Evolutionary conservation across 2,797 vertebrate genomes (phyloP).

Genomic region (Chelon labrosus): DNA sequence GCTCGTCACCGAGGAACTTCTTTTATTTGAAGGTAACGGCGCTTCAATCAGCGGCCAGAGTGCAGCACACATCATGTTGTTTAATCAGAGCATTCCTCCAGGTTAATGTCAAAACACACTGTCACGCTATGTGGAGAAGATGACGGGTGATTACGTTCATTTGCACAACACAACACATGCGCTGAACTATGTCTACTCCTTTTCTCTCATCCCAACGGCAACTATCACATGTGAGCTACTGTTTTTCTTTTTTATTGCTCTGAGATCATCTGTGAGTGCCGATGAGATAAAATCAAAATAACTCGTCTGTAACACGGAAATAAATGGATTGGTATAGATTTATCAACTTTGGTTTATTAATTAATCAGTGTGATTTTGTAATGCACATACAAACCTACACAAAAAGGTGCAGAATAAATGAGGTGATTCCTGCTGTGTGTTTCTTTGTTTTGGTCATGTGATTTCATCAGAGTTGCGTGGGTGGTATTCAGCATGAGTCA

Average conservation of each 20-base stretch:
- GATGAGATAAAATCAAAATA: not conserved
- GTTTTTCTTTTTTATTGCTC: constrained; percentile 15
- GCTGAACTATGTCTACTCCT: constrained; percentile 8
- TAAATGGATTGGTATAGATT: not conserved
- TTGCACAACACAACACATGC: constrained; percentile 19
- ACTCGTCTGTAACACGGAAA: not conserved
- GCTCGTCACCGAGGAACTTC: not conserved
- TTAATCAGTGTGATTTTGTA: not conserved
- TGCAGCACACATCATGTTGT: constrained; percentile 14
- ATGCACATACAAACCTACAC: constrained; percentile 21
- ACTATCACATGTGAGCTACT: not conserved
- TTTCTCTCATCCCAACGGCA: constrained; percentile 20
- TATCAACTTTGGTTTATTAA: not conserved
- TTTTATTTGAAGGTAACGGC: constrained; percentile 18
- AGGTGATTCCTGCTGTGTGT: constrained; percentile 26
- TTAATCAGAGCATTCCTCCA: constrained; percentile 50
- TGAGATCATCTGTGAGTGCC: constrained; percentile 7
- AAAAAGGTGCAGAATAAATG: constrained; percentile 9
- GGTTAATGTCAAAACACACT: constrained; percentile 44
- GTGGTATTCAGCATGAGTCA: constrained; percentile 44
- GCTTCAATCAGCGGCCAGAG: constrained; percentile 17
- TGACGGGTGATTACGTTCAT: constrained; percentile 45
- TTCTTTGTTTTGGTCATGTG: constrained; percentile 11
- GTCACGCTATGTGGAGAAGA: constrained; percentile 34
- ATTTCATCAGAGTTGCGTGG: constrained; percentile 38